Evolutionary conservation across 2,888 invertebrate species (phyloP).

Genomic region (Cerastis leucographa): DNA sequence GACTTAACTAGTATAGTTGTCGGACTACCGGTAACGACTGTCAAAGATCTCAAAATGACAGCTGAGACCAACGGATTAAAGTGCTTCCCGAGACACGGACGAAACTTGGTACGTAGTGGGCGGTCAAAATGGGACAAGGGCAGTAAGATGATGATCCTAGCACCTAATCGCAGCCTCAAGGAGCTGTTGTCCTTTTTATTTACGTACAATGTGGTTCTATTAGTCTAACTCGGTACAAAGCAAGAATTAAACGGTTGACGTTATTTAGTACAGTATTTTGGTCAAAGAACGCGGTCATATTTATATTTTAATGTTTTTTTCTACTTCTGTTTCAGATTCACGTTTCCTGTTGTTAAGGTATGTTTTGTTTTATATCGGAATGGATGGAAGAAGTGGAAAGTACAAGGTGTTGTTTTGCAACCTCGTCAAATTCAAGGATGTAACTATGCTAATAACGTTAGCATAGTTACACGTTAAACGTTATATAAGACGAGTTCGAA

Average conservation of each 20-base stretch:
- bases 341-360: slow-evolving; percentile 42
- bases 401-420: too few relatives aligned
- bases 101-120: too few relatives aligned
- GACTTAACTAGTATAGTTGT: background rate
- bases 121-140: too few relatives aligned
- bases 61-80: too few relatives aligned
- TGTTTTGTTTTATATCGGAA: slow-evolving; percentile 7
- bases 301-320: slow-evolving; percentile 42
- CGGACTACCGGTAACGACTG: background rate
- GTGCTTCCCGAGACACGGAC: background rate
- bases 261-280: slow-evolving; percentile 63
- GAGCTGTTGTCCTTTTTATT: background rate
- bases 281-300: slow-evolving; percentile 19
- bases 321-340: slow-evolving; percentile 51
- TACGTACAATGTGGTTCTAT: slow-evolving; percentile 65
- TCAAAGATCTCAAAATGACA: background rate
- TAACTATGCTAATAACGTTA: too few relatives aligned
- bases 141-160: background rate
- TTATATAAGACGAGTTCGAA: too few relatives aligned
- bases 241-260: slow-evolving; percentile 63
- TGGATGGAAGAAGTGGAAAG: background rate
- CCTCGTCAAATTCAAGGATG: too few relatives aligned
- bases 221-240: slow-evolving; percentile 66
- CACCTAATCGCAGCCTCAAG: background rate
- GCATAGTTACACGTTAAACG: too few relatives aligned